These are phyloP conservation scores for Amblyopsis hoosieri DNA, from an alignment of 2,797 vertebrate species.

Conservation along the genomic window DNA sequence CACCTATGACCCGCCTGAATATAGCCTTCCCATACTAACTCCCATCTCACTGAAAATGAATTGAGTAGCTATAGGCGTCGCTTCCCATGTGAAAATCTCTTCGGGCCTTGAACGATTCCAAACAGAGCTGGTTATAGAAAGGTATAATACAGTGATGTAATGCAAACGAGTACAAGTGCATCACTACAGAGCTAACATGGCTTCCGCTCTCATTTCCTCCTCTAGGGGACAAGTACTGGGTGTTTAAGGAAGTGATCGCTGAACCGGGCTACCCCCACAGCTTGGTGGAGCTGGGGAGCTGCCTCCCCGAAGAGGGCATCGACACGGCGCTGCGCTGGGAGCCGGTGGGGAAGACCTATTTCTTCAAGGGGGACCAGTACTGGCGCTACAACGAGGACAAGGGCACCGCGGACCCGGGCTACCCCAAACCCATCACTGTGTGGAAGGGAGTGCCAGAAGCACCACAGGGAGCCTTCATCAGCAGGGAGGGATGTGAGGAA, in stretches of 20 bases:
- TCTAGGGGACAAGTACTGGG: constrained; percentile 94
- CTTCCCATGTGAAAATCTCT: no score
- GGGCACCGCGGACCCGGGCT: constrained; percentile 87
- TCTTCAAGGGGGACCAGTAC: constrained; percentile 97
- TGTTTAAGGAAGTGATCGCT: constrained; percentile 93
- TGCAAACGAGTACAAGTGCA: no score
- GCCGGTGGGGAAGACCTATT: constrained; percentile 94
- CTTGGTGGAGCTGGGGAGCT: constrained; percentile 89
- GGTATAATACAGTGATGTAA: no score
- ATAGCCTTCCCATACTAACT: no score
- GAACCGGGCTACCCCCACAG: constrained; percentile 95
- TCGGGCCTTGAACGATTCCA: no score
- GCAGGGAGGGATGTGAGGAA: constrained; percentile 93
- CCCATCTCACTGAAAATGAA: no score
- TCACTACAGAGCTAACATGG: not conserved
- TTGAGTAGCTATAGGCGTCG: no score
- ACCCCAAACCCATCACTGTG: constrained; percentile 93
- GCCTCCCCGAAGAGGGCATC: constrained; percentile 91
- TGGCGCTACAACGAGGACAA: constrained; percentile 98
- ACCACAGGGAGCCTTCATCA: constrained; percentile 96
- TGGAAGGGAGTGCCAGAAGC: constrained; percentile 94
- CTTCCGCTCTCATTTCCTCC: not conserved
- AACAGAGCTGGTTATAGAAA: not conserved
- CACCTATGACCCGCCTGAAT: no score
- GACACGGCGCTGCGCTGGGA: constrained; percentile 96